These are phyloP conservation scores for Campopleginae sp. DNA, from an alignment of 2,888 invertebrate species.

Conservation along the genomic window DNA sequence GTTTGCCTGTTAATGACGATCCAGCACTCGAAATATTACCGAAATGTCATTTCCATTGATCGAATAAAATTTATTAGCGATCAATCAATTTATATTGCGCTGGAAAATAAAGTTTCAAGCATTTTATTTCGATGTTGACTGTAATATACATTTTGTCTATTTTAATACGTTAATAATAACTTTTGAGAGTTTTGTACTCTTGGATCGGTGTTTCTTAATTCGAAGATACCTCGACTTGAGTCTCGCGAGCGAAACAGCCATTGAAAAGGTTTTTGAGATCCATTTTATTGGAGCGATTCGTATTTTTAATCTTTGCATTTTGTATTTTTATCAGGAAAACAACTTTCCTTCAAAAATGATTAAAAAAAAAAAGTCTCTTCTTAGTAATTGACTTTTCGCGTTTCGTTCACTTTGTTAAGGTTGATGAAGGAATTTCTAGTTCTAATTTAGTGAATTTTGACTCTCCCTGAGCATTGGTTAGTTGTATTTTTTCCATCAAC, in stretches of 20 bases:
- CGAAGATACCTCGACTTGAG: not conserved
- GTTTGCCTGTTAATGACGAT: not conserved
- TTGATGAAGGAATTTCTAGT: no score
- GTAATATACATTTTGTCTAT: not conserved
- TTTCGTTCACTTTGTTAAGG: not conserved
- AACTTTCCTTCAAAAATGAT: not conserved
- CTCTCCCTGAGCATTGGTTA: not conserved
- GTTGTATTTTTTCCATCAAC: not conserved
- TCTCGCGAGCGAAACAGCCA: not conserved
- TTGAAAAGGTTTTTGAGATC: not conserved
- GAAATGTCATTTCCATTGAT: not conserved
- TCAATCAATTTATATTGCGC: not conserved
- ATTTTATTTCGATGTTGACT: not conserved
- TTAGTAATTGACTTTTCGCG: not conserved
- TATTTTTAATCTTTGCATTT: no score
- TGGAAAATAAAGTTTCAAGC: not conserved
- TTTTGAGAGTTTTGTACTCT: slow-evolving; percentile 1
- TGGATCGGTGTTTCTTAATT: not conserved
- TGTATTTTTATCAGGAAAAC: not conserved
- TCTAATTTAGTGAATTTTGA: not conserved
- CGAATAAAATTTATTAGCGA: not conserved
- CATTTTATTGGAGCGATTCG: no score
- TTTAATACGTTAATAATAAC: not conserved
- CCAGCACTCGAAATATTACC: not conserved
- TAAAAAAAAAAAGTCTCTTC: not conserved